A percentile compares a stretch with the other conserved stretches of the same genome.
These are phyloP conservation scores for Fragum sueziense DNA, from an alignment of 2,888 invertebrate species.

Conservation along the genomic window DNA sequence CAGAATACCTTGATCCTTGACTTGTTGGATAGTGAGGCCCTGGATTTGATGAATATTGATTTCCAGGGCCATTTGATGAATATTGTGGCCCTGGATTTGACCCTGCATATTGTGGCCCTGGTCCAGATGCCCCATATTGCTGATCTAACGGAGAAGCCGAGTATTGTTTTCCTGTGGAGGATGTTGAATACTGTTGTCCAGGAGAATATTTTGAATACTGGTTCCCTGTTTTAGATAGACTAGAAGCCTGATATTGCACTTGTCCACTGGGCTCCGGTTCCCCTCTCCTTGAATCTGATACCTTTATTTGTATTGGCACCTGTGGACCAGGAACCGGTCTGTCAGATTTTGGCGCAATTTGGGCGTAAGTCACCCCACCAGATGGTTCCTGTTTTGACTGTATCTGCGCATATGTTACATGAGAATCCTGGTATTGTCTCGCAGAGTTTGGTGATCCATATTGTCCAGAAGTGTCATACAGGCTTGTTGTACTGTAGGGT, in stretches of 20 bases:
- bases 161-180: neutral
- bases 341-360: constrained; percentile 62
- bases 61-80: neutral
- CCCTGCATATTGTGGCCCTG: constrained; percentile 19
- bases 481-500: constrained; percentile 17
- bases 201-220: constrained; percentile 15
- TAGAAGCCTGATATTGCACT: constrained; percentile 24
- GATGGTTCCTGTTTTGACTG: constrained; percentile 30
- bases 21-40: constrained; percentile 6
- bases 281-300: constrained; percentile 34
- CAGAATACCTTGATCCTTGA: neutral
- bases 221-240: constrained; percentile 24
- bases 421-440: constrained; percentile 25
- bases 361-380: constrained; percentile 58
- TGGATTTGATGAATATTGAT: neutral
- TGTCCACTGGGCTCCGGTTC: constrained; percentile 16
- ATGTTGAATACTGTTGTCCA: constrained; percentile 16
- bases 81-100: constrained; percentile 1
- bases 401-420: constrained; percentile 47
- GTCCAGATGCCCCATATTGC: neutral
- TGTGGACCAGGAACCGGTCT: constrained; percentile 74
- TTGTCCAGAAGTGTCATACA: constrained; percentile 26
- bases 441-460: constrained; percentile 46
- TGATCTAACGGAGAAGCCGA: neutral
- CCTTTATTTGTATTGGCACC: constrained; percentile 64